These are phyloP conservation scores for Eustalomyia histrio DNA, from an alignment of 2,888 invertebrate species.

Conservation along the genomic window DNA sequence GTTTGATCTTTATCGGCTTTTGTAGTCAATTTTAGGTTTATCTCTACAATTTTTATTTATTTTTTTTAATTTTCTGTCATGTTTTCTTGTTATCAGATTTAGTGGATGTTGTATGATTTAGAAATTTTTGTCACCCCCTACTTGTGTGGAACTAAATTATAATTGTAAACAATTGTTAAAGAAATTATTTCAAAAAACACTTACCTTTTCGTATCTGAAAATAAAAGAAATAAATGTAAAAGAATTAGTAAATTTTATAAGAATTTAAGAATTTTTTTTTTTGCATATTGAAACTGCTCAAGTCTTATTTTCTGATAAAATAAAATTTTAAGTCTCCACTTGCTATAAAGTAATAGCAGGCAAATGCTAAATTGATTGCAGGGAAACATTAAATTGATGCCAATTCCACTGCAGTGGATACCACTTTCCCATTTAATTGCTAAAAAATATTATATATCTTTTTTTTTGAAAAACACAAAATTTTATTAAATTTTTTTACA, in stretches of 20 bases:
- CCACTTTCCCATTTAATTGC: too few relatives aligned
- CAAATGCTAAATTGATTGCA: too few relatives aligned
- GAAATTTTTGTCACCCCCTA: slow-evolving; percentile 25
- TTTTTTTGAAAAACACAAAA: too few relatives aligned
- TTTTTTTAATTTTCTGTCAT: background rate
- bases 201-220: background rate
- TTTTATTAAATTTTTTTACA: too few relatives aligned
- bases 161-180: slow-evolving; percentile 24
- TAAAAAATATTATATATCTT: too few relatives aligned
- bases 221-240: background rate
- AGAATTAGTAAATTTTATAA: background rate
- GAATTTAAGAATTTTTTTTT: too few relatives aligned
- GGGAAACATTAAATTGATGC: too few relatives aligned
- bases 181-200: slow-evolving; percentile 6
- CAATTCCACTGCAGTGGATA: too few relatives aligned
- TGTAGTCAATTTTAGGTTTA: background rate
- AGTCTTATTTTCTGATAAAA: too few relatives aligned
- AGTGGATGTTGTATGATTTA: slow-evolving; percentile 1
- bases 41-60: background rate
- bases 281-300: too few relatives aligned
- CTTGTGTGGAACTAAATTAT: slow-evolving; percentile 33
- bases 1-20: slow-evolving; percentile 56
- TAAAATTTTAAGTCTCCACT: too few relatives aligned
- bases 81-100: slow-evolving; percentile 1
- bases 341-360: too few relatives aligned